phyloP scores from a whole-genome alignment of 1,140 invertebrate species.

The Paralvinella palmiformis region DNA sequence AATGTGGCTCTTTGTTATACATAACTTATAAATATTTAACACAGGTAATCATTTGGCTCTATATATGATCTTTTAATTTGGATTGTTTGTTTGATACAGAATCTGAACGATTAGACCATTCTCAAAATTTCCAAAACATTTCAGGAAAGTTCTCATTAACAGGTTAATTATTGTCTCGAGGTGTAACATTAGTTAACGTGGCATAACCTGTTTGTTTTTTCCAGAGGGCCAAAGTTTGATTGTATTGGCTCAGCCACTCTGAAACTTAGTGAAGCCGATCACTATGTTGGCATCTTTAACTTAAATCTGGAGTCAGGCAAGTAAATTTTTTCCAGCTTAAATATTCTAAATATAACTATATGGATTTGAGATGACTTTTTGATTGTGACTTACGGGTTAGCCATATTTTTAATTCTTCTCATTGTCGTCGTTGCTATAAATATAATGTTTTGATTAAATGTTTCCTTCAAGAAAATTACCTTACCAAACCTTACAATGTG shows the following conservation, averaged over 20 bases:
- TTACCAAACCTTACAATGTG: neutral
- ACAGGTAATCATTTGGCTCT: too few species aligned
- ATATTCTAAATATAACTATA: neutral
- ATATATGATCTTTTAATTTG: slow-evolving; percentile 35
- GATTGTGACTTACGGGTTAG: neutral
- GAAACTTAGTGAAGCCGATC: slow-evolving; percentile 58
- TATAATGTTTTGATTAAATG: neutral
- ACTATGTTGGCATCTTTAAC: slow-evolving; percentile 53
- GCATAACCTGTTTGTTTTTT: slow-evolving; percentile 25
- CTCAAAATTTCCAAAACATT: neutral
- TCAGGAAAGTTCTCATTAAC: too few species aligned
- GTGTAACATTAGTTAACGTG: neutral
- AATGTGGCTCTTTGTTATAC: too few species aligned
- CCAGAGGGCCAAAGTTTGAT: slow-evolving; percentile 64
- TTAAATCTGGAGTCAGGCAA: slow-evolving; percentile 22
- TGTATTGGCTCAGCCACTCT: slow-evolving; percentile 61
- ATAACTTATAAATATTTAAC: neutral
- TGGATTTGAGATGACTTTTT: neutral
- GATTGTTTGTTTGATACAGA: slow-evolving; percentile 46
- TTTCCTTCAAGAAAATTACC: neutral
- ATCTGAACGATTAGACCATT: slow-evolving; percentile 45
- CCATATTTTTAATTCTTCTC: neutral
- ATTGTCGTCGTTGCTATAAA: neutral
- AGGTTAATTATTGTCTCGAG: neutral
- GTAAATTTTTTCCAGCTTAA: neutral